Evolutionary conservation across 1,140 invertebrate species (phyloP), one percentile per base, ranked within the genome.

Genomic region (Zelostemma sp.): DNA sequence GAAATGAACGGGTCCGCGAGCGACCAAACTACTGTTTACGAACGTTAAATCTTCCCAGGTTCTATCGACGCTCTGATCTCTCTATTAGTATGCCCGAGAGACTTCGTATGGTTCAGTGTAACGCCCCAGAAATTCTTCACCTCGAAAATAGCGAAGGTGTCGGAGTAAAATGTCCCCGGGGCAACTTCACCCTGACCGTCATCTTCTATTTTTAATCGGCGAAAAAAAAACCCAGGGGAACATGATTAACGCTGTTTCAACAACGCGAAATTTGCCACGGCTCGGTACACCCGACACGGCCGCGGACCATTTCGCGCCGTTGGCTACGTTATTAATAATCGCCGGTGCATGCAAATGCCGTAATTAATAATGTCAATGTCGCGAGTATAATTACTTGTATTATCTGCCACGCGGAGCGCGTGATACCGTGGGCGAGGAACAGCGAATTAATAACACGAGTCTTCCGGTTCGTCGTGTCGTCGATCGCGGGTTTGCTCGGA

Each of bases 371-470:
- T 28, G 45, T 43, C 31, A 12, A 38, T 72, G 54, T 67, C 68
- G 57, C 41, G 64, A 45, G 67, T 57, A 61, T 72, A 74, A 76
- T 76, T 76, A 73, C 62, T 54, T 45, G 68, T 45, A 69, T 72
- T 76, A 74, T 74, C 67, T 45, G 33, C 58, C 46, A 54, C 38
- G 47, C 58, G 54, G 40, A 46, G 51, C 46, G 56, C 31, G 31
- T 47, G 50, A 45, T 53, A 56, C 58, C 66, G 69, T 74, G 64
- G 69, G 74, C 64, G 64, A 61, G 38, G 46, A 57, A 19, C 53
- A 58, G 57, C 61, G 43, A 48, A 72, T 68, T 72, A 72, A 72
- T 68, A 72, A 58, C 48, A 56, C 54, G 25, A 50, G 49, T 51
- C 49, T 51, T 50, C 28, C 31, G 16, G 19, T 49, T 33, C 18